Evolutionary conservation across 2,797 vertebrate genomes (phyloP), one percentile per base, ranked within the genome.

Genomic region (Glossophaga mutica): DNA sequence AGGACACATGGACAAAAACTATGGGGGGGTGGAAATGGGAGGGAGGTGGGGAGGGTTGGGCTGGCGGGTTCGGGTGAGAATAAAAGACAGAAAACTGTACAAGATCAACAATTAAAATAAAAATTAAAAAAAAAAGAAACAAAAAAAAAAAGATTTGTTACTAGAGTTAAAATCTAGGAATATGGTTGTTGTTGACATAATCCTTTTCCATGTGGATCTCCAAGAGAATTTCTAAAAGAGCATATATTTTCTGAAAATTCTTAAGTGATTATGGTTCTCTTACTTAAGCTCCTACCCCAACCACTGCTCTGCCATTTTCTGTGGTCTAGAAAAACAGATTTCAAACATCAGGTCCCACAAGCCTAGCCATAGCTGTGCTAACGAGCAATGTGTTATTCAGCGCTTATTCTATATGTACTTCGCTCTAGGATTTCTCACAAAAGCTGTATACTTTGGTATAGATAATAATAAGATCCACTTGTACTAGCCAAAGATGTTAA

Each of bases 201-300:
- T 89, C n/a, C 9, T 86, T 90, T 94, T 73, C 44, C 82, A 34
- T 94, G 16, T 94, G 52, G 6, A 26, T 94, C 37, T 44, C 65
- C 71, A 85, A 6, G 5, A 77, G 55, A 68, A 81, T 94, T 95
- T 93, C 44, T 81, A 26, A 78, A 50, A 24, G 24, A 74, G 7
- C 29, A 37, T 92, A 65, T 68, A 24, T 85, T 95, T 9, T 86
- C 94, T 92, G 34, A 88, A 86, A 87, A 92, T 86, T n/a, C 24
- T 65, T 11, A 34, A 73, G 15, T 81, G 57, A 48, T 68, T 82
- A 34, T 86, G 65, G 48, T 83, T 94, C 46, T 96, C 44, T 94
- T 95, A 83, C n/a, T 82, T 42, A 55, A 87, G 34, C 9, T 37
- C n/a, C 48, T 39, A 29, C 48, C 26, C 44, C 29, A 87, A 2